Base-by-base conservation (phyloP, 2,113 vertebrate species). In the Oncorhynchus mykiss region DNA sequence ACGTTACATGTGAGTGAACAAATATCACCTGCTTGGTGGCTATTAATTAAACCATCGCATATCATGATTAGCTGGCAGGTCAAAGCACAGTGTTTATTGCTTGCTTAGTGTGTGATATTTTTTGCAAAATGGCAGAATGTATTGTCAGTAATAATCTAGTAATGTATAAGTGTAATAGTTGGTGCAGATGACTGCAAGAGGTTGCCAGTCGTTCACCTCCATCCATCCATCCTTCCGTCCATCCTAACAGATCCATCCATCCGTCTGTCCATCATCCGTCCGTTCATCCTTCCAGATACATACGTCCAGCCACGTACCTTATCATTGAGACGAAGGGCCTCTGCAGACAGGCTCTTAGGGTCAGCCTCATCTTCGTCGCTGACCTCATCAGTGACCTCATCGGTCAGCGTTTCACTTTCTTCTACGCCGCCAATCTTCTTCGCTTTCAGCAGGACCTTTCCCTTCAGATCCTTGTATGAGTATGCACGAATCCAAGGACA, bases 371-470 rank as follows among this genome's bases (percentile, higher is more conserved):
- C 93, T 8, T 94, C 90, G 8, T 95, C 93, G 0, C 92, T 93
- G 0, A 79, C 88, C 67, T 96, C 95, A 45, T 45, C 39, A 45
- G 39, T 11, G 39, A 45, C 9, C 39, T 45, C 39, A 0, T 94
- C 94, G 3, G 85, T 84, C 48, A 89, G 76, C 7, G 79, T 81
- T 68, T 87, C 87, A 7, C 51, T 86, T 3, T 90, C 90, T 51
- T 88, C 92, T 27, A 93, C 78, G 0, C 91, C 80, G 1, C 87
- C 91, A 0, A 95, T 94, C 88, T 96, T 97, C 90, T 97, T 98
- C 48, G 95, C 96, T 84, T 99, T 99, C 72, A 99, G 82, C 75
- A 99, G 80, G 73, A 99, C 94, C 84, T 95, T 98, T 31, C 94
- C 90, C 71, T 88, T 94, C 79, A 99, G 93, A 14, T 95, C 94